These are phyloP conservation scores for Mesaphorura yosii DNA, from an alignment of 1,140 invertebrate genomes.

Conservation along the genomic window DNA sequence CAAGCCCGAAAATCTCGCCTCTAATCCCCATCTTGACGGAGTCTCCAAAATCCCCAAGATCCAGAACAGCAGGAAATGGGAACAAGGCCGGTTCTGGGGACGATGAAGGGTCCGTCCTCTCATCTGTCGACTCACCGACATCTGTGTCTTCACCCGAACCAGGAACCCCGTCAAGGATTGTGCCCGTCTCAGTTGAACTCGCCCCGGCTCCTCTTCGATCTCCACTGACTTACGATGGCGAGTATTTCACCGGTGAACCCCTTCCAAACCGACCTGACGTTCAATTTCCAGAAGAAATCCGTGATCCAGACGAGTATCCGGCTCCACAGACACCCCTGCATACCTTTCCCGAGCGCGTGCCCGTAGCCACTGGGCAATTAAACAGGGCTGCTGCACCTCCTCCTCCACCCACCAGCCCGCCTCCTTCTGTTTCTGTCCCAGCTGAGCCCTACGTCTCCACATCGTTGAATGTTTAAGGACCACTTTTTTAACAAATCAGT, in stretches of 20 bases:
- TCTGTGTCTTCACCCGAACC: background rate
- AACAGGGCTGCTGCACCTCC: background rate
- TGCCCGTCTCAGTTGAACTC: background rate
- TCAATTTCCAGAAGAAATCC: conserved; percentile 48
- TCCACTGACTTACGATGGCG: conserved; percentile 51
- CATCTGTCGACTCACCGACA: background rate
- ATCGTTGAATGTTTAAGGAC: background rate
- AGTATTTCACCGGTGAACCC: conserved; percentile 69
- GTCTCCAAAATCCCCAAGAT: conserved; percentile 1
- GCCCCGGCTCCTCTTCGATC: conserved; percentile 8
- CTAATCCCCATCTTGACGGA: background rate
- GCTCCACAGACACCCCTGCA: too few species aligned
- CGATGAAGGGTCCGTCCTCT: background rate
- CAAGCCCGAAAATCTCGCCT: too few species aligned
- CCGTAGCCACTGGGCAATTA: background rate
- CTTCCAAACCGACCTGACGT: conserved; percentile 59
- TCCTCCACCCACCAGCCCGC: conserved; percentile 1
- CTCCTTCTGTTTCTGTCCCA: background rate
- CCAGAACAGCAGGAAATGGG: background rate
- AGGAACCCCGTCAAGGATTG: background rate
- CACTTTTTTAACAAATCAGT: too few species aligned
- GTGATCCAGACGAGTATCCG: conserved; percentile 14
- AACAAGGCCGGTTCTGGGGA: background rate
- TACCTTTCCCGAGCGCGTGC: background rate
- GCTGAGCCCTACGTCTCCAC: background rate